Percentiles rank a stretch among this genome's conserved stretches.
Evolutionary conservation across 1,140 invertebrate species (phyloP).

Genomic region (Meloidogyne floridensis): DNA sequence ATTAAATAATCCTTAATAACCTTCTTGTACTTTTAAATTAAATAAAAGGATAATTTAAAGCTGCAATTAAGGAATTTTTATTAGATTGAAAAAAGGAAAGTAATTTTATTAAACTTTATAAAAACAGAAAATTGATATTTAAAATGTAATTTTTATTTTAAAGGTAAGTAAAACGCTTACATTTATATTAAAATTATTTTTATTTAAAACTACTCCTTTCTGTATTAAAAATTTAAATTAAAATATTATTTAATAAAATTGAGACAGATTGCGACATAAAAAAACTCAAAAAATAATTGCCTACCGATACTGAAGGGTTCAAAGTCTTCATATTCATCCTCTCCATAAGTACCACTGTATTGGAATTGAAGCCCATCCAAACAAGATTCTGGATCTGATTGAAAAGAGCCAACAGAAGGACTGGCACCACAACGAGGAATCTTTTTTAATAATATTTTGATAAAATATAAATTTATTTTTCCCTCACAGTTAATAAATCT

Average conservation of each 20-base stretch:
- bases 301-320: slow-evolving; percentile 30
- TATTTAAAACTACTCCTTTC: too few relatives aligned
- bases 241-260: background rate
- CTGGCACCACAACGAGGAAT: slow-evolving; percentile 28
- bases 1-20: too few relatives aligned
- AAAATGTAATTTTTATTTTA: too few relatives aligned
- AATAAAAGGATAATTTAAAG: too few relatives aligned
- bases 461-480: too few relatives aligned
- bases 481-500: slow-evolving; percentile 19
- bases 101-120: too few relatives aligned
- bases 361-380: slow-evolving; percentile 23
- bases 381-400: slow-evolving; percentile 31
- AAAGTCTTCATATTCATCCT: slow-evolving; percentile 23
- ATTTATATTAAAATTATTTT: too few relatives aligned
- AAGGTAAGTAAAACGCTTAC: too few relatives aligned
- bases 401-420: slow-evolving; percentile 30
- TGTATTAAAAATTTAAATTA: background rate
- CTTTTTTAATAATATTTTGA: background rate
- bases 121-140: too few relatives aligned
- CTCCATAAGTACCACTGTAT: slow-evolving; percentile 17
- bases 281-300: background rate
- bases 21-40: too few relatives aligned
- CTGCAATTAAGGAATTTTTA: too few relatives aligned
- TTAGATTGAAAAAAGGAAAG: too few relatives aligned
- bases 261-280: background rate